Evolutionary conservation across 1,140 invertebrate genomes (phyloP).

Genomic region (Metaphire vulgaris): DNA sequence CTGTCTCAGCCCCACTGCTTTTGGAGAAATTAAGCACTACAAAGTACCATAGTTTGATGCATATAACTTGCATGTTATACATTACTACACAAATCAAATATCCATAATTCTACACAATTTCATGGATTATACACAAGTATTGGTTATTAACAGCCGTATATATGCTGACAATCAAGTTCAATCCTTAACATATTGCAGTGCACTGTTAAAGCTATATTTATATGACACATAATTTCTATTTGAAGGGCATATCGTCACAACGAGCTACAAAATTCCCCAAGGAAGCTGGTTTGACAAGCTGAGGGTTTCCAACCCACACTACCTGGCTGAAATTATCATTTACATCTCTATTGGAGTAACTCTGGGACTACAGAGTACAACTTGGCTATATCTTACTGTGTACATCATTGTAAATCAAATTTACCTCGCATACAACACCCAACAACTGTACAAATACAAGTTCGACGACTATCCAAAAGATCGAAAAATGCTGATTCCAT

Average conservation of each 20-base stretch:
- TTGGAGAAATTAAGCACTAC: no score
- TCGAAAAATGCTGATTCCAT: slow-evolving; percentile 23
- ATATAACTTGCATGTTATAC: no score
- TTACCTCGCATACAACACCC: slow-evolving; percentile 14
- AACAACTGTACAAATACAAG: slow-evolving; percentile 7
- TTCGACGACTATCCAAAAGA: slow-evolving; percentile 22
- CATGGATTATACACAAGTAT: no score
- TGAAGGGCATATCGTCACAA: slow-evolving; percentile 23
- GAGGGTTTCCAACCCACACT: slow-evolving; percentile 11
- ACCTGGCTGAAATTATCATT: slow-evolving; percentile 18
- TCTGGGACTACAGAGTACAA: slow-evolving; percentile 7
- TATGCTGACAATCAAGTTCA: no score
- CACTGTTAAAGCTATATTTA: no score
- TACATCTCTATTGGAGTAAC: slow-evolving; percentile 12
- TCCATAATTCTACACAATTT: no score
- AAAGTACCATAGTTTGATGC: no score
- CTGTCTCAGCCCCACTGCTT: no score
- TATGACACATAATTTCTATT: no score
- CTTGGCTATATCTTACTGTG: slow-evolving; percentile 3
- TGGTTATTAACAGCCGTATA: no score
- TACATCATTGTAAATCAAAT: slow-evolving; percentile 18
- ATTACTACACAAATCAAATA: no score
- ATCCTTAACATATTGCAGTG: no score
- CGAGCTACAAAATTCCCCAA: slow-evolving; percentile 21
- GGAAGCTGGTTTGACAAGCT: slow-evolving; percentile 20